phyloP scores from a whole-genome alignment of 2,888 invertebrate genomes.

The Notocelia uddmanniana region DNA sequence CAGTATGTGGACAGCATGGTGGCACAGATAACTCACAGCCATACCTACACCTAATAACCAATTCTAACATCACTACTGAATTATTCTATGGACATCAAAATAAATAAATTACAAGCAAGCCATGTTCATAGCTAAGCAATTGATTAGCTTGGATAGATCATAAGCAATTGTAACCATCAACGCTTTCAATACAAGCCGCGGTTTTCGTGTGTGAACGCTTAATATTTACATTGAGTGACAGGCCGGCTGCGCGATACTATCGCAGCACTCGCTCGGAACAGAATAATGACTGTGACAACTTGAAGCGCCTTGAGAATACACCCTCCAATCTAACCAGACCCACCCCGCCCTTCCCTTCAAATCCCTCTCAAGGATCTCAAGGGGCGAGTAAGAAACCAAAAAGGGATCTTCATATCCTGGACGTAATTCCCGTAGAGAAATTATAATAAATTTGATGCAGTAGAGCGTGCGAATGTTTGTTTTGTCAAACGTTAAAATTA shows the following conservation, averaged over 20 bases:
- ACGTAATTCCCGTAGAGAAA: slow-evolving; percentile 43
- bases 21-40: no score
- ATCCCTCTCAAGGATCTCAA: slow-evolving; percentile 24
- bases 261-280: slow-evolving; percentile 64
- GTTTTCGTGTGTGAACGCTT: slow-evolving; percentile 37
- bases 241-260: slow-evolving; percentile 54
- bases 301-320: slow-evolving; percentile 60
- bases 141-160: slow-evolving; percentile 13
- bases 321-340: slow-evolving; percentile 47
- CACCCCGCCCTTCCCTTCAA: slow-evolving; percentile 26
- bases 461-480: slow-evolving; percentile 54
- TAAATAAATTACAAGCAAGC: no score
- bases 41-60: no score
- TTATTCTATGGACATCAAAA: no score
- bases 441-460: slow-evolving; percentile 50
- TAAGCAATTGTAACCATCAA: slow-evolving; percentile 32
- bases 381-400: slow-evolving; percentile 48
- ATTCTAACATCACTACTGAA: no score
- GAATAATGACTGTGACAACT: slow-evolving; percentile 69
- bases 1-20: no score
- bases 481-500: slow-evolving; percentile 53
- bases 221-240: slow-evolving; percentile 62
- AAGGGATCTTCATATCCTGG: slow-evolving; percentile 51
- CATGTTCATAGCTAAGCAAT: not conserved
- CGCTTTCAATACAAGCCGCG: slow-evolving; percentile 31